Evolutionary conservation across 2,888 invertebrate species (phyloP).

Genomic region (Spodoptera littoralis): DNA sequence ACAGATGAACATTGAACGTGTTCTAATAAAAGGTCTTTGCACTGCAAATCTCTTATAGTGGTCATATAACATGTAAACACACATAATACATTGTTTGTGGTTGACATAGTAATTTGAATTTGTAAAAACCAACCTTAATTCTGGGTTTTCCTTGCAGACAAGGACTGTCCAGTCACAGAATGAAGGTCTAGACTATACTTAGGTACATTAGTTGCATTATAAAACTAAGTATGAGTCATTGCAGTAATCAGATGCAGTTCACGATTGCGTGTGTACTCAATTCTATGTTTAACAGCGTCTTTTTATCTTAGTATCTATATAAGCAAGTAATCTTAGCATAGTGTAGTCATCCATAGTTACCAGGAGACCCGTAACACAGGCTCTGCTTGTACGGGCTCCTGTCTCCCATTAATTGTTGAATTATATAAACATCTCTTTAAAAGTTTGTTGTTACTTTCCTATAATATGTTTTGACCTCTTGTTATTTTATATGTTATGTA

Average conservation of each 20-base stretch:
- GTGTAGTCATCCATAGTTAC: slow-evolving; percentile 21
- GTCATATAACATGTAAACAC: slow-evolving; percentile 3
- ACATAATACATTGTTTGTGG: slow-evolving; percentile 14
- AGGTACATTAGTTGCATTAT: slow-evolving; percentile 18
- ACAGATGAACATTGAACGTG: neutral
- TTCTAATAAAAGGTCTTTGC: slow-evolving; percentile 7
- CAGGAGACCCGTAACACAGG: too few species aligned
- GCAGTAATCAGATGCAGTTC: slow-evolving; percentile 63
- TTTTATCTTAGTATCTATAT: slow-evolving; percentile 12
- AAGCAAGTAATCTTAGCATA: too few species aligned
- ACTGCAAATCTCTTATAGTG: neutral
- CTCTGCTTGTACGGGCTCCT: too few species aligned
- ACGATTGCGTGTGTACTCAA: slow-evolving; percentile 51
- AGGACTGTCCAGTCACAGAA: slow-evolving; percentile 20
- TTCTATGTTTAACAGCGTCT: slow-evolving; percentile 15
- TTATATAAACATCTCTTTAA: too few species aligned
- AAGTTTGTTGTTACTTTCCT: too few species aligned
- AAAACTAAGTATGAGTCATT: slow-evolving; percentile 57
- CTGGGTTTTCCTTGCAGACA: slow-evolving; percentile 28
- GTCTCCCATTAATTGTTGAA: too few species aligned
- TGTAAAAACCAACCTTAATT: slow-evolving; percentile 32
- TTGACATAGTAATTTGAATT: slow-evolving; percentile 23
- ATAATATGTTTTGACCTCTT: too few species aligned
- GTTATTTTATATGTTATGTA: too few species aligned
- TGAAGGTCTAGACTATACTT: slow-evolving; percentile 20